These are phyloP conservation scores for Calypte anna DNA, from an alignment of 2,113 vertebrate genomes.

Conservation along the genomic window DNA sequence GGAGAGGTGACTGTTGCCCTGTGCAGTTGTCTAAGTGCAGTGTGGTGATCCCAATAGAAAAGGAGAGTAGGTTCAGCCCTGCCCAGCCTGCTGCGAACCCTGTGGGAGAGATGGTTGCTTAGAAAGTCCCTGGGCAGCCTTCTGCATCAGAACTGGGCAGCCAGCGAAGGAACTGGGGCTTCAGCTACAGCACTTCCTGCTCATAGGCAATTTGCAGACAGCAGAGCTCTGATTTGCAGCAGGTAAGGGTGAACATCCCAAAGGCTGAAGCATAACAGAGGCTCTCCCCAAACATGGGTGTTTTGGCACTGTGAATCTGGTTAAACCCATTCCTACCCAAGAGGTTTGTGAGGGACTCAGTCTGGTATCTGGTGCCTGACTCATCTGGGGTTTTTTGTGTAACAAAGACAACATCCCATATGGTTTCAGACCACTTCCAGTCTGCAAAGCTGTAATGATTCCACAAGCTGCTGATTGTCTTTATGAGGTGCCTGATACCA, in stretches of 20 bases:
- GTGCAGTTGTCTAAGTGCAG: background rate
- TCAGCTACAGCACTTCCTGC: background rate
- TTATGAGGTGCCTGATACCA: constrained; percentile 9
- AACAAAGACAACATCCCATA: background rate
- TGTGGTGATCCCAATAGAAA: background rate
- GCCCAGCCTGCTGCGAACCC: background rate
- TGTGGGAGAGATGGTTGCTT: background rate
- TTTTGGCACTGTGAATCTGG: background rate
- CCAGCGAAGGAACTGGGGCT: background rate
- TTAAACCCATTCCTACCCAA: background rate
- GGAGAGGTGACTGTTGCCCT: background rate
- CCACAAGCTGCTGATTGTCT: constrained; percentile 28
- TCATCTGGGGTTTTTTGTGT: background rate
- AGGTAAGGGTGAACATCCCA: background rate
- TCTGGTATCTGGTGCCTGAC: accelerated
- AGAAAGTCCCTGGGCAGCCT: accelerated
- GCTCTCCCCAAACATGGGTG: background rate
- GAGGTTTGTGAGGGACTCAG: accelerated
- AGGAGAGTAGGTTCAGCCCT: background rate
- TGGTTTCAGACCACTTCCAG: background rate
- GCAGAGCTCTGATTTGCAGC: background rate
- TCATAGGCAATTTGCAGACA: background rate
- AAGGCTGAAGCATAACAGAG: background rate
- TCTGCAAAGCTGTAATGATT: background rate
- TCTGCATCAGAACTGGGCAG: background rate